phyloP scores from a whole-genome alignment of 2,113 vertebrate genomes.

The Strix aluco region DNA sequence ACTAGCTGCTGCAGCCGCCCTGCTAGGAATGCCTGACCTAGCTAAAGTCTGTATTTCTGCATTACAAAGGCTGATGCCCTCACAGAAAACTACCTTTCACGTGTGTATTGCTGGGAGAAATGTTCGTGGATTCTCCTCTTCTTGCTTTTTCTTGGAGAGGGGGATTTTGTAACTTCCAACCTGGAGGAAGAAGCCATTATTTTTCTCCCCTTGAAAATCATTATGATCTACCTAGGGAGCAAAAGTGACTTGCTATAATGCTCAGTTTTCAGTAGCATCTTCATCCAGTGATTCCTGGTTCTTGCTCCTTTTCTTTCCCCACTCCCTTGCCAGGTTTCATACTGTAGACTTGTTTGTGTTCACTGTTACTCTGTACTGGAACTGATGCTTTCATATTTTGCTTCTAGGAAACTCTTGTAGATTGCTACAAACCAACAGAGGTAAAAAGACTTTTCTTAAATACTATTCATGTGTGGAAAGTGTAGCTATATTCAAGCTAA shows the following conservation, averaged over 20 bases:
- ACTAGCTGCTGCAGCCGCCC: neutral
- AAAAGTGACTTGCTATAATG: neutral
- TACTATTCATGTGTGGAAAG: neutral
- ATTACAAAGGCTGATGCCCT: neutral
- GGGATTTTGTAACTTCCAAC: neutral
- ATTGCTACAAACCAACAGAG: constrained; percentile 97
- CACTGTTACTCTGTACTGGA: constrained; percentile 32
- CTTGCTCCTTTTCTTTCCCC: neutral
- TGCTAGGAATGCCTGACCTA: neutral
- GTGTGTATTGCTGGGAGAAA: neutral
- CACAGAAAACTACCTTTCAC: neutral
- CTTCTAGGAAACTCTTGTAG: constrained; percentile 89
- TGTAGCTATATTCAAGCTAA: neutral
- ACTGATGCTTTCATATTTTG: constrained; percentile 59
- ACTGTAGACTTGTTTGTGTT: constrained; percentile 17
- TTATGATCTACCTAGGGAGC: neutral
- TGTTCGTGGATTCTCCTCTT: neutral
- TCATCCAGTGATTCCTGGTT: neutral
- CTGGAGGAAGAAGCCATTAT: neutral
- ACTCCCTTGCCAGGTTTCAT: neutral
- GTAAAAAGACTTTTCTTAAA: constrained; percentile 77
- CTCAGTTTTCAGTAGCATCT: neutral
- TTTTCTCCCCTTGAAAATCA: neutral
- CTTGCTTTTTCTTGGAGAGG: neutral
- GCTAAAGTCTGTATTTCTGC: neutral